Evolutionary conservation across 2,888 invertebrate genomes (phyloP).

Genomic region (Gnatocerus cornutus): DNA sequence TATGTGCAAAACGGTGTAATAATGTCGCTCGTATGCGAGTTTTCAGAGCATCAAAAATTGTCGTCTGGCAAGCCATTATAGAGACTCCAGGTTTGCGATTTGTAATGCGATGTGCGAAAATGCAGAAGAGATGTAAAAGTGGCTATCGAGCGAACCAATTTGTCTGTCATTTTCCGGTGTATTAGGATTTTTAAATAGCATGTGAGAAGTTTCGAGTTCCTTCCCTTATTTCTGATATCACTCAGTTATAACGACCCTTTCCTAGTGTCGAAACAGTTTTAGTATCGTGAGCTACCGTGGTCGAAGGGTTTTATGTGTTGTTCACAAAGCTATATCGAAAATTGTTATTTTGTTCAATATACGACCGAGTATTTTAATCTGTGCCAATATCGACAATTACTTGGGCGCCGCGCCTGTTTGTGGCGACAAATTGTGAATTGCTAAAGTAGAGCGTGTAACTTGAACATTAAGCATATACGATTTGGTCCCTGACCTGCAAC

Average conservation of each 20-base stretch:
- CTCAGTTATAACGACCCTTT: conserved; percentile 43
- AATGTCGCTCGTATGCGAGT: too few relatives aligned
- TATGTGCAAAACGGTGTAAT: too few relatives aligned
- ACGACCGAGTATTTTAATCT: conserved; percentile 38
- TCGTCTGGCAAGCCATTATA: neutral
- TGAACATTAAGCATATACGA: conserved; percentile 44
- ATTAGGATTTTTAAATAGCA: conserved; percentile 36
- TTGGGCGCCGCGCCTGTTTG: conserved; percentile 36
- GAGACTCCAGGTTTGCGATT: conserved; percentile 11
- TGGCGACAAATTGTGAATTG: conserved; percentile 40
- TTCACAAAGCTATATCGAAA: conserved; percentile 42
- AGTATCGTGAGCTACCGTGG: conserved; percentile 15
- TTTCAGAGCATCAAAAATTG: too few relatives aligned
- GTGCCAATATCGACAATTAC: conserved; percentile 41
- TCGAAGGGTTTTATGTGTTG: conserved; percentile 35
- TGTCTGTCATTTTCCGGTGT: conserved; percentile 40
- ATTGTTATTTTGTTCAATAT: conserved; percentile 44
- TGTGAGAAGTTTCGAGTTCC: conserved; percentile 28
- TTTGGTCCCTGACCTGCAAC: conserved; percentile 46
- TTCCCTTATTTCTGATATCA: conserved; percentile 39
- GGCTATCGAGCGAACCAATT: conserved; percentile 35
- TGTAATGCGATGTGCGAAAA: conserved; percentile 26
- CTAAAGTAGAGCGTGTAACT: conserved; percentile 45
- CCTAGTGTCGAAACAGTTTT: conserved; percentile 35
- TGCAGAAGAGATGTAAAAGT: conserved; percentile 30